Conservation (phyloP, 2,888 invertebrate species). For the Xestia c-nigrum region DNA sequence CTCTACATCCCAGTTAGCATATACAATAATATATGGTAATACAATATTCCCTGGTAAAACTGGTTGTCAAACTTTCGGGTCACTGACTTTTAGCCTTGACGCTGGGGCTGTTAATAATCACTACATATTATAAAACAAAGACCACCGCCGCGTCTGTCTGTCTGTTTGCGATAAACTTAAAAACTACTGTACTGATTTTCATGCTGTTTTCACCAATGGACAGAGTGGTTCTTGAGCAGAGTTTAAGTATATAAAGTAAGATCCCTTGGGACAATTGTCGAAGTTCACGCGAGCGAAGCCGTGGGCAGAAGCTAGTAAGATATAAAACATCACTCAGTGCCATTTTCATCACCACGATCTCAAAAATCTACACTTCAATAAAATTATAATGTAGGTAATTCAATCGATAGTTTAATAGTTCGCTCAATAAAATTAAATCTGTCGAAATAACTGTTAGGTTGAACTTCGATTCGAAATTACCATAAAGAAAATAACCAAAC, state of each 20-base stretch:
- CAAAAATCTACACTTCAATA: constrained; percentile 2
- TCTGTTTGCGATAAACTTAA: no score
- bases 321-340: background rate
- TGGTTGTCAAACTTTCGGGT: background rate
- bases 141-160: no score
- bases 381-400: constrained; percentile 14
- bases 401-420: constrained; percentile 34
- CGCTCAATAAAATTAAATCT: constrained; percentile 27
- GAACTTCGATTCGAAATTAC: background rate
- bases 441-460: constrained; percentile 31
- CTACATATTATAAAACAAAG: no score
- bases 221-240: no score
- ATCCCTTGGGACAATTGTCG: no score
- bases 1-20: background rate
- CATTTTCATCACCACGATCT: background rate
- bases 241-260: no score
- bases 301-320: no score
- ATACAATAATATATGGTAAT: no score
- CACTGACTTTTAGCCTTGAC: background rate
- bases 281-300: no score
- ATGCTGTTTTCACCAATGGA: no score
- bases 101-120: no score
- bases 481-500: constrained; percentile 31
- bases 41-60: background rate
- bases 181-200: no score